Base-by-base conservation (phyloP, 2,888 invertebrate species). In the Entomobrya multifasciata region DNA sequence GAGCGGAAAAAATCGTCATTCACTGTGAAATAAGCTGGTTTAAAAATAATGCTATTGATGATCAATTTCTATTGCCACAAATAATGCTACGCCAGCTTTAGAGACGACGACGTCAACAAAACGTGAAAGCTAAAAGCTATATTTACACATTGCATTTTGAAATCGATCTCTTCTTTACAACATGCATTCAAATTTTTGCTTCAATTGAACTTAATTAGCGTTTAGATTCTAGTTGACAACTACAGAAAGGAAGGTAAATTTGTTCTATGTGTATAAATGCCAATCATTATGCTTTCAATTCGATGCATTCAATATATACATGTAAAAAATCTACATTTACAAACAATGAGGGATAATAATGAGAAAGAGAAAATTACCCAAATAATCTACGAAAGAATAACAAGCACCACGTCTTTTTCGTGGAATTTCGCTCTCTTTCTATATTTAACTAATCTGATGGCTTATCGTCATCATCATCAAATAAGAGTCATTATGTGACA, bases 391-490 rank as follows among this genome's bases (percentile, higher is more conserved):
- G 41, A 57, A 36, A 55, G 22, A 57, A 36, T 76, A 57, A 22
- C 36, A 36, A 41, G 57, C 55, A 36, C 20, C 36, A 55, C 0
- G 36, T 5, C 22, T 17, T 65, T 78, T 79, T 65, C 65, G 60
- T 62, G 65, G 79, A 79, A 79, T 79, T 20, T 30, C 27, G 49
- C 70, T 70, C 62, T 27, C 52, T 65, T 79, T 65, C 79, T 79
- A 79, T 65, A 79, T 79, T 79, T 79, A 79, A 79, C 79, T 22
- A 79, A 62, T 25, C 62, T 79, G 65, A 65, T 79, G 79, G 65
- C 20, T 49, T 65, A 79, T 70, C 70, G 47, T 30, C 67, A 65
- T 25, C 20, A n/a, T 57, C 57, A 49, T 65, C 36, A 52, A 79
- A 44, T 41, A 30, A 17, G 30, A 62, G 41, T 65, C 30, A 65